A percentile compares a stretch with the other conserved stretches of the same genome.
Evolutionary conservation across 2,888 invertebrate species (phyloP).

Genomic region (Trichogramma dendrolimi): DNA sequence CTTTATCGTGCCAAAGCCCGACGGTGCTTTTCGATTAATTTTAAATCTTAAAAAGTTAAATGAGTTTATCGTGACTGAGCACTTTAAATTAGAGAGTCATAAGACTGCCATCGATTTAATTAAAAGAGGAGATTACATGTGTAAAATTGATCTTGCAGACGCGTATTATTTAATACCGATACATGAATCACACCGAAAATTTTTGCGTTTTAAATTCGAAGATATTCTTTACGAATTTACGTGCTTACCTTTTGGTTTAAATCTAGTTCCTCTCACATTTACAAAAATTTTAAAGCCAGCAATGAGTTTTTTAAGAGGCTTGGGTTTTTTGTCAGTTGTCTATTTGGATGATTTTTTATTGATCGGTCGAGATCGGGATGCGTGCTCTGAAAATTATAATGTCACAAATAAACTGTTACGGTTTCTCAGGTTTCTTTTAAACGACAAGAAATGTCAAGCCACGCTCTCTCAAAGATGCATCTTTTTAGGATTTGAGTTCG

Average conservation of each 20-base stretch:
- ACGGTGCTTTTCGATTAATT: slow-evolving; percentile 20
- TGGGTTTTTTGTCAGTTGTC: too few species aligned
- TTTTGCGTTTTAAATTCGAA: slow-evolving; percentile 1
- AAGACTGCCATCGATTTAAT: slow-evolving; percentile 20
- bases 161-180: slow-evolving; percentile 26
- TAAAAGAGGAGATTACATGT: slow-evolving; percentile 16
- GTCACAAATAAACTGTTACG: too few species aligned
- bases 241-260: background rate
- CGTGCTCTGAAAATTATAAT: too few species aligned
- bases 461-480: too few species aligned
- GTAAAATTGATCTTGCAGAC: slow-evolving; percentile 23
- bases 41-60: slow-evolving; percentile 30
- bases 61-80: slow-evolving; percentile 23
- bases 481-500: too few species aligned
- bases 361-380: too few species aligned
- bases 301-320: too few species aligned
- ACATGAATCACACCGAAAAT: slow-evolving; percentile 19
- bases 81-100: slow-evolving; percentile 29
- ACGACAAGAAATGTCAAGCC: too few species aligned
- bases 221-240: background rate
- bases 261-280: background rate
- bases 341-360: too few species aligned
- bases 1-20: slow-evolving; percentile 14
- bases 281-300: background rate
- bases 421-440: too few species aligned